Base-by-base conservation (phyloP, 2,888 invertebrate genomes). In the Autographa pulchrina region DNA sequence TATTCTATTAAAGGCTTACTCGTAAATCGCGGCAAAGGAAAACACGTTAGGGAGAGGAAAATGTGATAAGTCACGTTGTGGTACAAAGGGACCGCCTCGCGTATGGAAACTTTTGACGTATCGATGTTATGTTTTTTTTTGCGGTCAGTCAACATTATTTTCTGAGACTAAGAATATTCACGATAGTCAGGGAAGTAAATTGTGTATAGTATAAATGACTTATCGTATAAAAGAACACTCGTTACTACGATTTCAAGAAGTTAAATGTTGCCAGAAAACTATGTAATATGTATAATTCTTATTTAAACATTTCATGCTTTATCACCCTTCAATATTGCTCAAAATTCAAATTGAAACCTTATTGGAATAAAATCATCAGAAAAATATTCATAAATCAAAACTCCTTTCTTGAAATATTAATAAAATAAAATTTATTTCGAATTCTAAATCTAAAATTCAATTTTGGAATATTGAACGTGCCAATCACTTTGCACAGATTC, bases 1-100 rank as follows among this genome's bases (percentile, higher is more conserved):
- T 89, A 90, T 90, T 87, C 82, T 86, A 88, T 88, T 85, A 85
- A 85, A 89, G 85, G 79, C 74, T 81, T 69, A 81, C 84, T 89
- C 86, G 84, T 88, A 89, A 90, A 89, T 88, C 82, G 85, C 85
- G 82, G 78, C 86, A 87, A 88, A 89, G 77, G 83, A 84, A 86
- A 88, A 86, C 85, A 81, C 81, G 85, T 86, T 77, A 80, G 80
- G 79, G 82, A 75, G 78, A 72, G 60, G 87, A 78, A 82, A 90
- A 89, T 78, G 88, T 86, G 91, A 92, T 91, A 91, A 92, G 91
- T 91, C 91, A 91, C 89, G 88, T 74, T 77, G 80, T 77, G 72
- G 69, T 74, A 82, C 85, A 83, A 85, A 88, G 79, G 85, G 83
- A 78, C 81, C 69, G 74, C 74, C 75, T 63, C 75, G 76, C 76